Conservation (phyloP, 2,113 vertebrate genomes). For the Pionites leucogaster region DNA sequence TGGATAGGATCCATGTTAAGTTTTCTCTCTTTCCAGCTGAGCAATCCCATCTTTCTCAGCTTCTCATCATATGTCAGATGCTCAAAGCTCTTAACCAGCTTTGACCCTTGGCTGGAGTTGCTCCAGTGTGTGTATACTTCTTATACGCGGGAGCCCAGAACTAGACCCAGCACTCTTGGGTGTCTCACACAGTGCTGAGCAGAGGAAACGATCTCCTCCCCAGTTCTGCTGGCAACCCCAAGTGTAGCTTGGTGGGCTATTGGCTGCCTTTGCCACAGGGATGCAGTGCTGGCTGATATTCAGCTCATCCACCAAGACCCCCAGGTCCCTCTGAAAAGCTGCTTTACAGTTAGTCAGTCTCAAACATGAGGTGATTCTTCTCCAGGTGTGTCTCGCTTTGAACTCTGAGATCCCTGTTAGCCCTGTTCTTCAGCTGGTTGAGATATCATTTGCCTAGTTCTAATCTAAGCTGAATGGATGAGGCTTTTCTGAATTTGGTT, state of each 20-base stretch:
- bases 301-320: neutral
- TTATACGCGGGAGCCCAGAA: neutral
- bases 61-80: neutral
- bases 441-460: neutral
- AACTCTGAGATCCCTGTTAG: neutral
- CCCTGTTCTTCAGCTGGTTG: neutral
- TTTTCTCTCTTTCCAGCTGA: neutral
- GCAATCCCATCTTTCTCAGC: neutral
- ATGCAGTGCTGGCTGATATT: neutral
- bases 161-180: neutral
- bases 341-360: neutral
- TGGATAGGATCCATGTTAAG: neutral
- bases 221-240: neutral
- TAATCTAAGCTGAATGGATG: neutral
- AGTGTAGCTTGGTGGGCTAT: neutral
- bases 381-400: neutral
- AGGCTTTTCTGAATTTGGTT: neutral
- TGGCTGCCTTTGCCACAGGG: neutral
- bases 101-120: neutral
- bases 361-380: neutral
- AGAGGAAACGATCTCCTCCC: neutral
- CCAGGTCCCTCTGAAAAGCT: neutral
- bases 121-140: neutral
- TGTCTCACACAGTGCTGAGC: neutral
- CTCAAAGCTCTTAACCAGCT: neutral